Conservation (phyloP, 2,797 vertebrate genomes). For the Paratrypauchen microcephalus region DNA sequence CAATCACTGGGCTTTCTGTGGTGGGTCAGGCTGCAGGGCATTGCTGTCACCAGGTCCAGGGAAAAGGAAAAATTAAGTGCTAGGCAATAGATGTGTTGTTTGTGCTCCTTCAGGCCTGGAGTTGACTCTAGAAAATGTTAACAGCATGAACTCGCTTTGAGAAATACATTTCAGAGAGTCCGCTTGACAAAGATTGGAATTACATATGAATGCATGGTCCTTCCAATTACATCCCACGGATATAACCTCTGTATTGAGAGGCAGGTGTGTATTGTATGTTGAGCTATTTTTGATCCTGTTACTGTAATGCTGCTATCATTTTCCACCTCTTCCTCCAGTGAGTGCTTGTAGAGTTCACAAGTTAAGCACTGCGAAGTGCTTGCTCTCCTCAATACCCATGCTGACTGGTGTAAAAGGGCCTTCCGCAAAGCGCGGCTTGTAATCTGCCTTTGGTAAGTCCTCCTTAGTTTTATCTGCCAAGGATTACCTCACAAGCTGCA, state of each 20-base stretch:
- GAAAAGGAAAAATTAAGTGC: slow-evolving; percentile 19
- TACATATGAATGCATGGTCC: not conserved
- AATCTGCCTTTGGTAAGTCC: slow-evolving; percentile 83
- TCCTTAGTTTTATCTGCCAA: slow-evolving; percentile 83
- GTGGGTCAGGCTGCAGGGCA: slow-evolving; percentile 59
- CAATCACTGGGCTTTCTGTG: slow-evolving; percentile 57
- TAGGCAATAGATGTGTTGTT: slow-evolving; percentile 8
- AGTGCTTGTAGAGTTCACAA: slow-evolving; percentile 73
- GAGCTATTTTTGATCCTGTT: slow-evolving; percentile 69
- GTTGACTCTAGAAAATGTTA: slow-evolving; percentile 12
- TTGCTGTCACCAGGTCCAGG: slow-evolving; percentile 61
- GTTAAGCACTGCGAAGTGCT: slow-evolving; percentile 79
- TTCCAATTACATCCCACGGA: slow-evolving; percentile 23
- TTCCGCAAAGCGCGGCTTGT: slow-evolving; percentile 77
- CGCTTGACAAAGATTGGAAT: not conserved
- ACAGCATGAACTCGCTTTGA: not conserved
- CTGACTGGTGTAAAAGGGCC: slow-evolving; percentile 74
- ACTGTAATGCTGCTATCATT: slow-evolving; percentile 75
- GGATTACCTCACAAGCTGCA: slow-evolving; percentile 80
- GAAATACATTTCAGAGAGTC: not conserved
- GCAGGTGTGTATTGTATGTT: slow-evolving; percentile 40
- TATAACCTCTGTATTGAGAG: slow-evolving; percentile 7
- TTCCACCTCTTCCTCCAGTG: slow-evolving; percentile 66
- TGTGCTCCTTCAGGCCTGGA: not conserved
- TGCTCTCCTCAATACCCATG: slow-evolving; percentile 71